Base-by-base conservation (phyloP, 1,140 invertebrate genomes). In the Diorhabda carinulata region DNA sequence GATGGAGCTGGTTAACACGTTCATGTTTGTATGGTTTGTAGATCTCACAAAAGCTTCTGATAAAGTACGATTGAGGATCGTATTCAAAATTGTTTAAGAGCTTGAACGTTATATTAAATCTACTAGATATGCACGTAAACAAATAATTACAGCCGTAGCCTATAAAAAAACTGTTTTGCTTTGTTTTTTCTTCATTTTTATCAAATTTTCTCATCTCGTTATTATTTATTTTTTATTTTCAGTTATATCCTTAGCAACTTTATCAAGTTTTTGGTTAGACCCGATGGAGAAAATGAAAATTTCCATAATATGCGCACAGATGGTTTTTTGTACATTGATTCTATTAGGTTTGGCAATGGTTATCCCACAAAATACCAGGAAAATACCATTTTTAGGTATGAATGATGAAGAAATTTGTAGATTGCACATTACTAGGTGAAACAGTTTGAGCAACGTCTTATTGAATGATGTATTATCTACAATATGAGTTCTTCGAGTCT, bases 241-340 rank as follows among this genome's bases (percentile, higher is more conserved):
- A 80, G 80, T 79, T 68, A 72, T 76, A 61, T 57, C 72, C 41
- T 61, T 71, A 44, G 74, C 67, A 8, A 52, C 78, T 9, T 66
- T 81, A 6, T 63, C 72, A 6, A 72, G 74, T 56, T 81, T 80
- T 65, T 81, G 79, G 74, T 64, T 77, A 43, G 76, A 77, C 43
- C 72, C 77, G 25, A 73, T 74, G 41, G 75, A 74, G 41, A 62
- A 72, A 44, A 58, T 73, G 41, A 80, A 80, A 75, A 70, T 79
- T n/a, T 70, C 73, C 4, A 57, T 81, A 41, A 68, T 60, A 8
- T 76, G 76, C 69, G 58, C 75, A 4, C 75, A 78, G 52, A 62
- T 81, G n/a, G 5, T 80, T 9, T 42, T 80, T 42, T 72, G 72
- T 43, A 69, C 73, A 10, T 57, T 77, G 0, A 70, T 77, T 52